phyloP scores from a whole-genome alignment of 2,888 invertebrate species.

The Pterostichus madidus region DNA sequence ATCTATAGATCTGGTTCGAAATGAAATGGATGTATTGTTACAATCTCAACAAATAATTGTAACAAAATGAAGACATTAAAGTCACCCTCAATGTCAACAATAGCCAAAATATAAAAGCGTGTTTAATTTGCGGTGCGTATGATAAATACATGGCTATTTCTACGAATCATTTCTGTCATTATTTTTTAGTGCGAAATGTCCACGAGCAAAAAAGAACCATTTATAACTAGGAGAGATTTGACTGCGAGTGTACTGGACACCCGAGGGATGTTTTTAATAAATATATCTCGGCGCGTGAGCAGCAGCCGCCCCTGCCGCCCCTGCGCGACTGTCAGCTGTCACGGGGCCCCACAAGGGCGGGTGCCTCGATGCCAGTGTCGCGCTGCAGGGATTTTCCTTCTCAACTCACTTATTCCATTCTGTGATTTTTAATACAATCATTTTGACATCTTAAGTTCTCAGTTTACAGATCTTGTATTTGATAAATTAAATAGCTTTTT shows the following conservation, averaged over 20 bases:
- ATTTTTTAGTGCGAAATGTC: constrained; percentile 63
- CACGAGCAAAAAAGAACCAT: constrained; percentile 57
- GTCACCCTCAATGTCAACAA: constrained; percentile 23
- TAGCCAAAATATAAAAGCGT: constrained; percentile 22
- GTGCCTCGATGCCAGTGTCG: constrained; percentile 20
- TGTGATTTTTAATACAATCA: constrained; percentile 23
- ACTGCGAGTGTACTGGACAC: constrained; percentile 65
- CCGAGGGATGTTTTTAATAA: constrained; percentile 66
- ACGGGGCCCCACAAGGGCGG: background rate
- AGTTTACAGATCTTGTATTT: constrained; percentile 31
- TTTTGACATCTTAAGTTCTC: constrained; percentile 18
- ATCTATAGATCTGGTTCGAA: constrained; percentile 2
- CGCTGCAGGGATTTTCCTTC: constrained; percentile 20
- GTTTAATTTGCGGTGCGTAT: constrained; percentile 32
- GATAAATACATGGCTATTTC: constrained; percentile 59
- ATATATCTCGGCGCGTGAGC: constrained; percentile 61
- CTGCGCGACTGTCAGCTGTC: constrained; percentile 58
- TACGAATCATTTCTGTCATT: constrained; percentile 60
- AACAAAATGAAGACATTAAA: constrained; percentile 46
- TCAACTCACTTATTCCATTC: constrained; percentile 12
- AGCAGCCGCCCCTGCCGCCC: background rate
- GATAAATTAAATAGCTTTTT: constrained; percentile 12
- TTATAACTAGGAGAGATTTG: constrained; percentile 64
- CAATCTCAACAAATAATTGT: constrained; percentile 39
- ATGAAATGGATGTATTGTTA: constrained; percentile 27